A percentile compares a stretch with the other conserved stretches of the same genome.
Evolutionary conservation across 2,113 vertebrate genomes (phyloP).

Genomic region (Spea bombifrons): DNA sequence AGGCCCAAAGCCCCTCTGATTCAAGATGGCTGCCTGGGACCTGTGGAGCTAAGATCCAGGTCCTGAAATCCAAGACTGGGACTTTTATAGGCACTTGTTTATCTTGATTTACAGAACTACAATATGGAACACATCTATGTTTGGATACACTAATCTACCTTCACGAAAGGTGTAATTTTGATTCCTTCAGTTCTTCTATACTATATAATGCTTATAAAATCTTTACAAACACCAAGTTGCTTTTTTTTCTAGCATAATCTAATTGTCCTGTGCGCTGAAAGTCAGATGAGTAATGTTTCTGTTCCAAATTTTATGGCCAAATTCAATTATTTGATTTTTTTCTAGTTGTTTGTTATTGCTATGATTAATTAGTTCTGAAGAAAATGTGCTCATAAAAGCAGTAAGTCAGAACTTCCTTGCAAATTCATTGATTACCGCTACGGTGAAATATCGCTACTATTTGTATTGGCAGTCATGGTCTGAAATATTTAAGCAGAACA

Average conservation of each 20-base stretch:
- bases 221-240: constrained; percentile 6
- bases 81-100: no score
- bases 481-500: constrained; percentile 53
- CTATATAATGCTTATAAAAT: not conserved
- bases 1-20: no score
- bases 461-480: constrained; percentile 52
- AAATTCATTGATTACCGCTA: constrained; percentile 55
- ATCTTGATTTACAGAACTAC: no score
- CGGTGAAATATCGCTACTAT: constrained; percentile 55
- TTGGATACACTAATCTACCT: not conserved
- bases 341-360: constrained; percentile 44
- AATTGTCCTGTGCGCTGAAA: constrained; percentile 10
- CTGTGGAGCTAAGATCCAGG: no score
- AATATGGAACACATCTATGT: no score
- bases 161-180: not conserved
- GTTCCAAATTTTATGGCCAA: constrained; percentile 13
- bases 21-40: no score
- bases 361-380: constrained; percentile 53
- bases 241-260: constrained; percentile 19
- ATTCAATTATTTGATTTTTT: constrained; percentile 30
- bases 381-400: constrained; percentile 51
- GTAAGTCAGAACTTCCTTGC: constrained; percentile 50
- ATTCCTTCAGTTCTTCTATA: not conserved
- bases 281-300: not conserved
- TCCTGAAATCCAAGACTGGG: no score